Conservation (phyloP, 2,888 invertebrate species). For the Plusia festucae region DNA sequence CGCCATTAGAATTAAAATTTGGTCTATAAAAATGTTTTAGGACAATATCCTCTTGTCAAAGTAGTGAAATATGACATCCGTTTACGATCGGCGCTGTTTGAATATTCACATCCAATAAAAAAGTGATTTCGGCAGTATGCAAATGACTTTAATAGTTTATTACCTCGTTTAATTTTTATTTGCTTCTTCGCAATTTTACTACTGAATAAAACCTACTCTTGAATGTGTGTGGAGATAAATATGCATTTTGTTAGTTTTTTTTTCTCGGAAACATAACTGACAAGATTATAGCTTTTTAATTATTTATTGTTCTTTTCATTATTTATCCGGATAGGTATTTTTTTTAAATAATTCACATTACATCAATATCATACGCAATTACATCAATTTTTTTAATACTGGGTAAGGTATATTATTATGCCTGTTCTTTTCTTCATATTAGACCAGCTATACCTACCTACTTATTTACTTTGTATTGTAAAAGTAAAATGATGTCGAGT, state of each 20-base stretch:
- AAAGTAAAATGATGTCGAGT: neutral
- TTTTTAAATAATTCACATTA: too few relatives aligned
- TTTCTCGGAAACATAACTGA: neutral
- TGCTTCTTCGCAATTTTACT: conserved; percentile 17
- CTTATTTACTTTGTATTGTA: too few relatives aligned
- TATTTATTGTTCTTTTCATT: neutral
- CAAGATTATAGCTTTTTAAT: neutral
- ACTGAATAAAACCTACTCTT: too few relatives aligned
- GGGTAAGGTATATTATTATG: too few relatives aligned
- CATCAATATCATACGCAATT: too few relatives aligned
- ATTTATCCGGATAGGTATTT: neutral
- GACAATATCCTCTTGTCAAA: neutral
- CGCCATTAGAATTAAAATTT: neutral
- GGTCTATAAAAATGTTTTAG: neutral
- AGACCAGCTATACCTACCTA: too few relatives aligned
- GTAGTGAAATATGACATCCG: conserved; percentile 3
- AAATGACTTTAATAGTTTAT: conserved; percentile 17
- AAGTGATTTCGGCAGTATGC: neutral
- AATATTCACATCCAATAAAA: neutral
- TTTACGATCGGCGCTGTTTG: neutral
- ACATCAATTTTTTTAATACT: too few relatives aligned
- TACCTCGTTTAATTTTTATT: conserved; percentile 18
- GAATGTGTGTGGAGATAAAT: neutral
- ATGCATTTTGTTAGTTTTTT: neutral
- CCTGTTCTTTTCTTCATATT: too few relatives aligned